Conservation (phyloP, 2,888 invertebrate species). For the Octodonta nipae region DNA sequence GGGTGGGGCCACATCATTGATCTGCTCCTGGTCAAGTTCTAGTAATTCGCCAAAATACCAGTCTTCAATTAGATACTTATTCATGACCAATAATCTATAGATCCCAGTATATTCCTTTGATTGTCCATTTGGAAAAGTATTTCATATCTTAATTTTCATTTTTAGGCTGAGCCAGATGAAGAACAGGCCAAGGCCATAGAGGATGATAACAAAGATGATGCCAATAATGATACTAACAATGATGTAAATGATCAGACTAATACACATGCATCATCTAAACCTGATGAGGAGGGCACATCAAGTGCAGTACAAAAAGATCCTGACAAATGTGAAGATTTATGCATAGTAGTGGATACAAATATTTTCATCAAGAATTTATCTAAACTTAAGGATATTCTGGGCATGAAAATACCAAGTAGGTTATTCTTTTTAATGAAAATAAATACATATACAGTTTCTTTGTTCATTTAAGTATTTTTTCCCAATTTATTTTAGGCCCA, state of each 20-base stretch:
- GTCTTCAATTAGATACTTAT: too few relatives aligned
- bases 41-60: too few relatives aligned
- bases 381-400: constrained; percentile 30
- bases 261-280: background rate
- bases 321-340: constrained; percentile 16
- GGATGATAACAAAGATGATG: too few relatives aligned
- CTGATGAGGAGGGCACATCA: background rate
- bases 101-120: too few relatives aligned
- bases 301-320: background rate
- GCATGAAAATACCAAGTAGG: constrained; percentile 16
- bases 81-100: too few relatives aligned
- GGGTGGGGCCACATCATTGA: too few relatives aligned
- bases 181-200: too few relatives aligned
- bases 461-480: background rate
- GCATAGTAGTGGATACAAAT: constrained; percentile 41
- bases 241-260: too few relatives aligned
- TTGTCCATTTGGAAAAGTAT: constrained; percentile 1
- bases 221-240: too few relatives aligned
- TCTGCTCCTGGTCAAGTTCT: too few relatives aligned
- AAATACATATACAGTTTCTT: constrained; percentile 2
- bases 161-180: constrained; percentile 12
- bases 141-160: constrained; percentile 3
- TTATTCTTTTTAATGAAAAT: too few relatives aligned
- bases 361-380: constrained; percentile 35
- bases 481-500: constrained; percentile 16